phyloP scores from a whole-genome alignment of 2,888 invertebrate species.

The Meliscaeva auricollis region DNA sequence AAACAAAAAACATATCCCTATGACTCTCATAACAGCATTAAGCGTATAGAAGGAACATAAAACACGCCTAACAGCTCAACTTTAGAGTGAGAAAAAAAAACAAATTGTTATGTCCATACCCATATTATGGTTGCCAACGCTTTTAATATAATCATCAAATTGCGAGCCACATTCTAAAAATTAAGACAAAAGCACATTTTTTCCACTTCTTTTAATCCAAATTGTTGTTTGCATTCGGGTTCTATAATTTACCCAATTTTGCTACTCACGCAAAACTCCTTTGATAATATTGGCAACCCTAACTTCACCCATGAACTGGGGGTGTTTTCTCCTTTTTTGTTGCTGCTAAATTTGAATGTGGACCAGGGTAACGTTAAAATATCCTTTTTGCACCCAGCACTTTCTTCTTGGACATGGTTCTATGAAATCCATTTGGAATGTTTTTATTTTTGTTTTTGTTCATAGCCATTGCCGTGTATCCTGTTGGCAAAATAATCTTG shows the following conservation, averaged over 20 bases:
- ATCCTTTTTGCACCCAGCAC: conserved; percentile 32
- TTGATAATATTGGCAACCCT: conserved; percentile 18
- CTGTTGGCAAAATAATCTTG: conserved; percentile 46
- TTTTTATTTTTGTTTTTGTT: conserved; percentile 23
- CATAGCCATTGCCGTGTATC: conserved; percentile 37
- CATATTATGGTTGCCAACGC: not conserved
- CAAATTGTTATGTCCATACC: conserved; percentile 52
- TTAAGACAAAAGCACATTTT: not conserved
- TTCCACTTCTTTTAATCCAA: not conserved
- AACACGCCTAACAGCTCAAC: conserved; percentile 46
- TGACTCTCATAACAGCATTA: conserved; percentile 35
- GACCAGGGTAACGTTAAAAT: conserved; percentile 7
- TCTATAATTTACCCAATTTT: not conserved
- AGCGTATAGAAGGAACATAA: conserved; percentile 53
- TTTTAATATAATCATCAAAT: not conserved
- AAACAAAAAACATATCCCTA: conserved; percentile 41
- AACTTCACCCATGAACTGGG: not conserved
- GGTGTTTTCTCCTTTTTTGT: conserved; percentile 11
- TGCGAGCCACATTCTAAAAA: not conserved
- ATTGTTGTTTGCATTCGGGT: not conserved
- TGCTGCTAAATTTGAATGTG: conserved; percentile 44
- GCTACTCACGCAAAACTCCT: not conserved
- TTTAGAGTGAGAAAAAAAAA: conserved; percentile 42
- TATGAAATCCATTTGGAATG: conserved; percentile 34
- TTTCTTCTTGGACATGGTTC: conserved; percentile 28